phyloP scores from a whole-genome alignment of 2,888 invertebrate genomes.

The Lasioglossum zephyrum region DNA sequence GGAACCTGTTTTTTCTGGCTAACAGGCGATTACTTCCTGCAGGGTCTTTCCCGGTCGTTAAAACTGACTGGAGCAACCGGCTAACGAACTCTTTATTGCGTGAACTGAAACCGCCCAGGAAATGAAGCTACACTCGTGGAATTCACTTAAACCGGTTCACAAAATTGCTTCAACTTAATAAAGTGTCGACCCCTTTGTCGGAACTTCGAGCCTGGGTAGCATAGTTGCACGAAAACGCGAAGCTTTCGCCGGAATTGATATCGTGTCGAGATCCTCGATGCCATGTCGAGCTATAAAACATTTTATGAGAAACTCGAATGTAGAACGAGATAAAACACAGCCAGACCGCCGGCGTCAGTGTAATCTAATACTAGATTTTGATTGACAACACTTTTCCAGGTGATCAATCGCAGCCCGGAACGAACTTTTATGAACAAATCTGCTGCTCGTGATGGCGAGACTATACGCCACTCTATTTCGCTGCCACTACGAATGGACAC shows the following conservation, averaged over 20 bases:
- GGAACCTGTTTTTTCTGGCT: not conserved
- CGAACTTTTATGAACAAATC: not conserved
- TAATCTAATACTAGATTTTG: constrained; percentile 6
- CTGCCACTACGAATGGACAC: not conserved
- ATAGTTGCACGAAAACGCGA: not conserved
- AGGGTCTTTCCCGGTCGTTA: not conserved
- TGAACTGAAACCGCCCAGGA: not conserved
- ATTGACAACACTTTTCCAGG: not conserved
- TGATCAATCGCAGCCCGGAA: not conserved
- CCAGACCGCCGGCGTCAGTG: not conserved
- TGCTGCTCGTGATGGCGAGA: not conserved
- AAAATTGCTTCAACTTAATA: not conserved
- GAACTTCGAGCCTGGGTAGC: not conserved
- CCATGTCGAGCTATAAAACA: constrained; percentile 4
- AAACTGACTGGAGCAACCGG: not conserved
- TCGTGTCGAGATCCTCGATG: not conserved
- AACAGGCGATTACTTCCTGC: not conserved
- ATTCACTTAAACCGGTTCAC: not conserved
- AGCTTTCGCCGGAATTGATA: not conserved
- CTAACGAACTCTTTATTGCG: constrained; percentile 4
- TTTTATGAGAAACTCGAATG: not conserved
- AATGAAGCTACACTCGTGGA: not conserved
- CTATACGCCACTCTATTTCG: not conserved
- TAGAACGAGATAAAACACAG: constrained; percentile 1
- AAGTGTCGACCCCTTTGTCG: not conserved